Percentiles rank a stretch among this genome's conserved stretches.
Conservation (phyloP, 2,113 vertebrate genomes). For the Hippocampus barbouri region DNA sequence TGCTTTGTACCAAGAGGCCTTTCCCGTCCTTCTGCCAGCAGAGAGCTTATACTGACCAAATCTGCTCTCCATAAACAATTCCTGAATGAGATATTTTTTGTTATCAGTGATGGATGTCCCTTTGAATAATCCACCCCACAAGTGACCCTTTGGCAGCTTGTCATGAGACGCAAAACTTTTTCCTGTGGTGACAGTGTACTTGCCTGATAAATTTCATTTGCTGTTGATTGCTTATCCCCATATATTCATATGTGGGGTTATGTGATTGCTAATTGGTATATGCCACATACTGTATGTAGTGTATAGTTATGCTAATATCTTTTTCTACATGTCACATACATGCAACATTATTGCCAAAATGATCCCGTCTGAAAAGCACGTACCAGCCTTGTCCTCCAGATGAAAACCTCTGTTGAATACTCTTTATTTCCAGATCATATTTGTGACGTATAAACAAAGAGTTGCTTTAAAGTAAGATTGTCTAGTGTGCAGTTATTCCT, state of each 20-base stretch:
- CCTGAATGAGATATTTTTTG: slow-evolving; percentile 28
- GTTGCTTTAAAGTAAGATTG: too few relatives aligned
- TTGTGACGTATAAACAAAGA: too few relatives aligned
- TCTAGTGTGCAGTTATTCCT: too few relatives aligned
- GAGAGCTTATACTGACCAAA: slow-evolving; percentile 38
- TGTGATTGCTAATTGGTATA: slow-evolving; percentile 35
- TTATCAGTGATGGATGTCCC: slow-evolving; percentile 36
- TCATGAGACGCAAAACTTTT: slow-evolving; percentile 18
- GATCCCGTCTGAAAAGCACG: too few relatives aligned
- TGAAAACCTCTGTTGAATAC: too few relatives aligned
- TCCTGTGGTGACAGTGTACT: slow-evolving; percentile 50
- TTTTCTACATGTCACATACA: too few relatives aligned
- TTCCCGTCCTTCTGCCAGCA: slow-evolving; percentile 41
- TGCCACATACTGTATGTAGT: neutral
- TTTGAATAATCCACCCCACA: slow-evolving; percentile 29
- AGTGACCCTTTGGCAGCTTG: slow-evolving; percentile 25
- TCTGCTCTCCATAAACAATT: slow-evolving; percentile 58
- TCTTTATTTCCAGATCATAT: too few relatives aligned
- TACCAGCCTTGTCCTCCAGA: too few relatives aligned
- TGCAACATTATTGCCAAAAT: too few relatives aligned
- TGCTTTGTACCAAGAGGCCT: slow-evolving; percentile 29
- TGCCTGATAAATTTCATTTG: slow-evolving; percentile 38
- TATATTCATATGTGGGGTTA: slow-evolving; percentile 3
- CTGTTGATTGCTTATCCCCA: slow-evolving; percentile 18
- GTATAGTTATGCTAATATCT: slow-evolving; percentile 13